Conservation (phyloP, 2,888 invertebrate species). For the Eurois occulta region DNA sequence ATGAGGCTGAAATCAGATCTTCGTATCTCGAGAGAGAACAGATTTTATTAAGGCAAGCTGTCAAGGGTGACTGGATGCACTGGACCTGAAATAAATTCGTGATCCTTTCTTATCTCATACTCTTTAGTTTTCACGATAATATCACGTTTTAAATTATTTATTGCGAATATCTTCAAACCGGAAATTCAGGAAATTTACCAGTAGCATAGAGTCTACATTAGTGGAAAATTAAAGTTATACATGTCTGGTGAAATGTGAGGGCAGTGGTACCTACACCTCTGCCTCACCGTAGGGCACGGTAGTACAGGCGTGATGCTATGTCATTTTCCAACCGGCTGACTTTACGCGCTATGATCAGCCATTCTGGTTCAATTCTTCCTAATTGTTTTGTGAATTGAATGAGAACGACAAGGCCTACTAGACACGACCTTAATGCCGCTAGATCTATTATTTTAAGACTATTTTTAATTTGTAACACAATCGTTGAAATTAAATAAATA, state of each 20-base stretch:
- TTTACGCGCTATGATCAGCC: background rate
- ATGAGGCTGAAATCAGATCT: constrained; percentile 34
- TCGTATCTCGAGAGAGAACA: background rate
- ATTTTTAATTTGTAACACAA: too few relatives aligned
- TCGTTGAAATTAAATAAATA: too few relatives aligned
- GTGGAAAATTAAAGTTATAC: too few relatives aligned
- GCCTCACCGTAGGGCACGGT: background rate
- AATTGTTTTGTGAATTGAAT: background rate
- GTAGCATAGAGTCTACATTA: too few relatives aligned
- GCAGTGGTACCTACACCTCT: background rate
- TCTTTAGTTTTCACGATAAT: constrained; percentile 1
- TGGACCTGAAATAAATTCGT: constrained; percentile 22
- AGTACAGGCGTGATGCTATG: background rate
- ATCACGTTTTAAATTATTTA: background rate
- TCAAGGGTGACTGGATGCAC: background rate
- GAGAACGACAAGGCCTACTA: background rate
- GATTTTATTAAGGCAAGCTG: constrained; percentile 13
- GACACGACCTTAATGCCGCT: background rate
- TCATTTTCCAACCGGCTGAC: background rate
- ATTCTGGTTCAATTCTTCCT: background rate
- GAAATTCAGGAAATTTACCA: background rate
- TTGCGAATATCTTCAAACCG: background rate
- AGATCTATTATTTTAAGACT: background rate
- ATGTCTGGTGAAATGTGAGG: background rate
- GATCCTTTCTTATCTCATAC: background rate